Evolutionary conservation across 1,140 invertebrate species (phyloP), one percentile per base, ranked within the genome.

Genomic region (Atta colombica): DNA sequence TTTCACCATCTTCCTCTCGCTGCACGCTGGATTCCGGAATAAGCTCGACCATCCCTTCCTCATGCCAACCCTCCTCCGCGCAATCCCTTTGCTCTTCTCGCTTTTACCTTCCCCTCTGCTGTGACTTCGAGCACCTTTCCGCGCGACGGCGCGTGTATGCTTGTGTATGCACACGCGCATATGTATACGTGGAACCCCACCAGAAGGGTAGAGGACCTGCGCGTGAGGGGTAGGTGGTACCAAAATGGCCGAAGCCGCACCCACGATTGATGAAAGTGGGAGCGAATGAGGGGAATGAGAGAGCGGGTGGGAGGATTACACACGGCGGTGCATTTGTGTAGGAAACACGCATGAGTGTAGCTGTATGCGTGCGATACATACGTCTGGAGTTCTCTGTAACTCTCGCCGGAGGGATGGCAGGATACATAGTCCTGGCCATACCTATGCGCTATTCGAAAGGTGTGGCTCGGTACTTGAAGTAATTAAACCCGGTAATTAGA

Each of bases 21-120:
- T 91, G 90, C 94, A 89, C 93, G 91, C 92, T 90, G 91, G 92
- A 94, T 94, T 94, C 92, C 91, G 92, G 93, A 95, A 95, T 94
- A 94, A 94, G 92, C 93, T 92, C 88, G 85, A 77, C 86, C 74
- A 68, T 63, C 77, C 69, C 90, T 89, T 66, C 74, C 78, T 78
- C 78, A 77, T 86, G 86, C 87, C 78, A 49, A 69, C 39, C 60
- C 89, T 86, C 65, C 86, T 65, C 18, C 74, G 14, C 45, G 21
- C 72, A 39, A n/a, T 12, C 81, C 61, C 74, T 74, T 61, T 10
- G 8, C 12, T 12, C 35, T 18, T 63, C 55, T 60, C 66, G 55
- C 75, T 60, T 84, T 75, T 68, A 49, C 39, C 49, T 60, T 80
- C 87, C 68, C 84, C 81, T 45, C 39, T 63, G n/a, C 72, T 55